Percentiles rank a stretch among this genome's conserved stretches.
Evolutionary conservation across 2,888 invertebrate genomes (phyloP).

Genomic region (Suillia variegata): DNA sequence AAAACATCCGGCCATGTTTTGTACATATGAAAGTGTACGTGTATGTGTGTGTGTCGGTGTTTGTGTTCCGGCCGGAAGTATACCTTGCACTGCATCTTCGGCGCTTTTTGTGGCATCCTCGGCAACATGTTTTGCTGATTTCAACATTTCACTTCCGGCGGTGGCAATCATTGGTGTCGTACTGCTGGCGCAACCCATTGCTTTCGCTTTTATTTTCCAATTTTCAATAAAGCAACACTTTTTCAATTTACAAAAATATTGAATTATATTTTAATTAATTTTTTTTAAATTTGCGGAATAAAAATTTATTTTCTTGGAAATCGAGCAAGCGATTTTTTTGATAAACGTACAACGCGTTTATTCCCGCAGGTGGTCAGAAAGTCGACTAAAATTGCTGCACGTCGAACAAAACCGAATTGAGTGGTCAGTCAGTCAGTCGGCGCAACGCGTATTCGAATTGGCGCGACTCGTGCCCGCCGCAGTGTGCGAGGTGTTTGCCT

Average conservation of each 20-base stretch:
- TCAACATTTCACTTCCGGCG: conserved; percentile 55
- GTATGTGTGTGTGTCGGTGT: background rate
- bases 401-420: conserved; percentile 12
- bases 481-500: background rate
- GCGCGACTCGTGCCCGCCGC: background rate
- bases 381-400: conserved; percentile 36
- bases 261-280: conserved; percentile 1
- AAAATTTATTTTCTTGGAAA: background rate
- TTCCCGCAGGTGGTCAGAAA: conserved; percentile 45
- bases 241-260: conserved; percentile 1
- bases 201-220: background rate
- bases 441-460: too few species aligned
- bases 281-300: background rate
- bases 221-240: background rate
- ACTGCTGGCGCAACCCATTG: conserved; percentile 56
- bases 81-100: conserved; percentile 31
- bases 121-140: conserved; percentile 53
- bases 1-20: too few species aligned
- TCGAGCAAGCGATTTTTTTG: background rate
- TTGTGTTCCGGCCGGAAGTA: background rate
- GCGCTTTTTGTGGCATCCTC: conserved; percentile 47
- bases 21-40: background rate
- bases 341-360: conserved; percentile 26
- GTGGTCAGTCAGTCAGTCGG: conserved; percentile 21
- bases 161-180: conserved; percentile 56